A percentile compares a stretch with the other conserved stretches of the same genome.
Conservation (phyloP, 2,797 vertebrate species). For the Prunella strophiata region DNA sequence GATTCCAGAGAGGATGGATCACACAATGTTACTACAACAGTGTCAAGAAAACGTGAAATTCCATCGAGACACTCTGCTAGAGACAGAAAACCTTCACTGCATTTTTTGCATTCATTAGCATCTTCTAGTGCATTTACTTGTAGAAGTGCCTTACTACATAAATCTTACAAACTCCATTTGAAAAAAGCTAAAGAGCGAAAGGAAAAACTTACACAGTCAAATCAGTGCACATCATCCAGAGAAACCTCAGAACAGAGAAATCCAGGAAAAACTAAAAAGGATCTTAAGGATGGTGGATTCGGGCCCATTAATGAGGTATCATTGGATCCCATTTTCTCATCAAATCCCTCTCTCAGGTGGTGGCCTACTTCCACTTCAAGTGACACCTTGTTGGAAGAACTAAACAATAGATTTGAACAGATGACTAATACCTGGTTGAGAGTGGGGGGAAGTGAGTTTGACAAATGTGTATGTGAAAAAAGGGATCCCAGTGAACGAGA, state of each 20-base stretch:
- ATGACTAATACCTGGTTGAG: constrained; percentile 93
- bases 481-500: constrained; percentile 60
- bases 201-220: constrained; percentile 70
- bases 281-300: constrained; percentile 69
- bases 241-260: constrained; percentile 55
- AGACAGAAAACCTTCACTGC: constrained; percentile 87
- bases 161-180: constrained; percentile 86
- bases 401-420: constrained; percentile 86
- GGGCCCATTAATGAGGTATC: constrained; percentile 79
- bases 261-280: constrained; percentile 56
- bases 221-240: constrained; percentile 72
- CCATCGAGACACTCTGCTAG: constrained; percentile 86
- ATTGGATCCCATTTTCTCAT: constrained; percentile 86
- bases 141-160: constrained; percentile 85
- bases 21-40: background rate
- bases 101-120: constrained; percentile 89
- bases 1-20: constrained; percentile 36
- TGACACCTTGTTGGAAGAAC: constrained; percentile 85
- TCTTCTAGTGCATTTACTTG: constrained; percentile 84
- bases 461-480: constrained; percentile 63
- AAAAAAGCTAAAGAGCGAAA: constrained; percentile 83
- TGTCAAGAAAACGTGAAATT: constrained; percentile 52
- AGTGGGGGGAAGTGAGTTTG: constrained; percentile 78
- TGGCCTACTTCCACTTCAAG: constrained; percentile 88
- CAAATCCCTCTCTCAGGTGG: constrained; percentile 86